These are phyloP conservation scores for Lepilemur ruficaudatus DNA, from an alignment of 2,797 vertebrate species.

Conservation along the genomic window DNA sequence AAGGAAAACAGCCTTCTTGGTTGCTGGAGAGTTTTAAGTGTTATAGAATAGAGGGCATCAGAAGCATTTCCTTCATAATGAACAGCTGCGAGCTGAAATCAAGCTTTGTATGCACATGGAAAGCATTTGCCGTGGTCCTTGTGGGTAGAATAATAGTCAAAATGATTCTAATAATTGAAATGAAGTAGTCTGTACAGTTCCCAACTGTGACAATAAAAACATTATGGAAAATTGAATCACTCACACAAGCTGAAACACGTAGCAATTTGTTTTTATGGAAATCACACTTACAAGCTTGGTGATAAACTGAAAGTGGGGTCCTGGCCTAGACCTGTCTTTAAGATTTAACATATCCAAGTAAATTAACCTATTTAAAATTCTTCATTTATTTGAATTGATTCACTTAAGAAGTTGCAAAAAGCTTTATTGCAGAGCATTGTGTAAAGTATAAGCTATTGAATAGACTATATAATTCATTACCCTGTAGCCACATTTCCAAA, in stretches of 20 bases:
- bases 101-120: not conserved
- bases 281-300: not conserved
- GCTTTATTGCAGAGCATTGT: not conserved
- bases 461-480: not conserved
- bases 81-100: slow-evolving; percentile 53
- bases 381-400: not conserved
- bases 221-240: slow-evolving; percentile 41
- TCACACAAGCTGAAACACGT: not conserved
- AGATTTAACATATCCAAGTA: not conserved
- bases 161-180: slow-evolving; percentile 69
- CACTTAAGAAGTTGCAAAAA: not conserved
- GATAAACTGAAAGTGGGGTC: not conserved
- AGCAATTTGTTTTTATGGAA: slow-evolving; percentile 9
- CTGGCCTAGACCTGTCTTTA: not conserved
- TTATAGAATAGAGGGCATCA: not conserved
- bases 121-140: slow-evolving; percentile 55
- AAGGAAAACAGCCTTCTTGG: not conserved
- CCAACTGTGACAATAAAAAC: slow-evolving; percentile 23
- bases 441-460: not conserved
- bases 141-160: slow-evolving; percentile 49
- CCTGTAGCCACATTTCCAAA: not conserved
- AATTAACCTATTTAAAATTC: slow-evolving; percentile 40
- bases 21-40: slow-evolving; percentile 47
- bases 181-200: slow-evolving; percentile 39
- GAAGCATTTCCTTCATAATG: slow-evolving; percentile 22